These are phyloP conservation scores for Tricholauxania praeusta DNA, from an alignment of 2,888 invertebrate species.

Conservation along the genomic window DNA sequence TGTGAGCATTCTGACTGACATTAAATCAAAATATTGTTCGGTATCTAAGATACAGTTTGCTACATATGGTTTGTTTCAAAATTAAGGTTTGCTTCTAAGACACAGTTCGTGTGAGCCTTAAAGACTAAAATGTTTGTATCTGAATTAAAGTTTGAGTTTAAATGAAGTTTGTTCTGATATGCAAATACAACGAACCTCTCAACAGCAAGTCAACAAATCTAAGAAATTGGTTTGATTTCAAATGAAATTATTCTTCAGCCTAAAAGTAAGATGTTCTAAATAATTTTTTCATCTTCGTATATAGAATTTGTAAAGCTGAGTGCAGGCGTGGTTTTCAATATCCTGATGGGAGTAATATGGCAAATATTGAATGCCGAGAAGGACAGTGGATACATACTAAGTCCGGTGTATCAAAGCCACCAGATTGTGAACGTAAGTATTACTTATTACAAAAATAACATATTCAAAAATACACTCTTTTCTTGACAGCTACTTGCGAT, in stretches of 20 bases:
- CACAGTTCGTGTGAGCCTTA: too few relatives aligned
- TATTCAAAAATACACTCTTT: background rate
- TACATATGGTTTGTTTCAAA: too few relatives aligned
- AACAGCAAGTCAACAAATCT: too few relatives aligned
- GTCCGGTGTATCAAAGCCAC: constrained; percentile 73
- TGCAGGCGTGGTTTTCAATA: constrained; percentile 78
- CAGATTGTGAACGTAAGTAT: constrained; percentile 77
- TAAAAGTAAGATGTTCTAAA: background rate
- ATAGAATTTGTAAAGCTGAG: constrained; percentile 75
- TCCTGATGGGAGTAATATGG: constrained; percentile 77
- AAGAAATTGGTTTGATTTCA: background rate
- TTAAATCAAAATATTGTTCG: too few relatives aligned
- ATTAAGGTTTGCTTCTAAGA: too few relatives aligned
- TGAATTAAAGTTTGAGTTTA: too few relatives aligned
- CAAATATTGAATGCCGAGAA: constrained; percentile 77
- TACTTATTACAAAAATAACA: background rate
- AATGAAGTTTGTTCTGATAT: too few relatives aligned
- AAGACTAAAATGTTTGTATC: too few relatives aligned
- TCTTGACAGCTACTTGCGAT: constrained; percentile 70
- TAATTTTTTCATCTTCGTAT: background rate
- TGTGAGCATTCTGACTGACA: too few relatives aligned
- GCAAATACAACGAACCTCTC: too few relatives aligned
- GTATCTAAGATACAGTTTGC: too few relatives aligned
- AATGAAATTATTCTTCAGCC: background rate
- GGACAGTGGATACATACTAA: constrained; percentile 79